Conservation (phyloP, 2,888 invertebrate species). For the Neoaliturus tenellus region DNA sequence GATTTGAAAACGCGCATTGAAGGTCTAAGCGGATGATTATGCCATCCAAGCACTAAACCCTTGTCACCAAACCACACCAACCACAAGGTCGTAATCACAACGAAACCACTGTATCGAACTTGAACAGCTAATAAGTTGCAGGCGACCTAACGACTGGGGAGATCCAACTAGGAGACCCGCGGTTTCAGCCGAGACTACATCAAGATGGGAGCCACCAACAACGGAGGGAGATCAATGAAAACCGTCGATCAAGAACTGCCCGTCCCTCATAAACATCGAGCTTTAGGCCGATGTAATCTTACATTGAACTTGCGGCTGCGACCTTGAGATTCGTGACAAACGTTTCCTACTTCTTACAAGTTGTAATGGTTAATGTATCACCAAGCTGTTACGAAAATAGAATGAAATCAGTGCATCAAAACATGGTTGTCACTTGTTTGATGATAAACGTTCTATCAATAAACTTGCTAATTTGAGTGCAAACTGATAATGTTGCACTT, state of each 20-base stretch:
- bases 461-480: neutral
- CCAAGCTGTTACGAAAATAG: too few species aligned
- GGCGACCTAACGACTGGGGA: neutral
- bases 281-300: neutral
- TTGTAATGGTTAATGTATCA: too few species aligned
- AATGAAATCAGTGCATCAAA: constrained; percentile 2
- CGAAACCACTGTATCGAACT: neutral
- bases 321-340: too few species aligned
- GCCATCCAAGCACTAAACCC: neutral
- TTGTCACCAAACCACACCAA: too few species aligned
- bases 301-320: constrained; percentile 8
- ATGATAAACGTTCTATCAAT: constrained; percentile 6
- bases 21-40: neutral
- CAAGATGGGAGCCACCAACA: neutral
- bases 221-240: neutral
- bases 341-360: too few species aligned
- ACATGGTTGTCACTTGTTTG: neutral
- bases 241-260: neutral
- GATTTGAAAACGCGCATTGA: neutral
- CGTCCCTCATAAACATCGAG: neutral
- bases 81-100: neutral
- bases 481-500: neutral
- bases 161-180: neutral
- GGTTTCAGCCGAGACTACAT: neutral
- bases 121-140: neutral